A percentile compares a stretch with the other conserved stretches of the same genome.
phyloP scores from a whole-genome alignment of 2,113 vertebrate genomes.

The Ibidorhyncha struthersii region DNA sequence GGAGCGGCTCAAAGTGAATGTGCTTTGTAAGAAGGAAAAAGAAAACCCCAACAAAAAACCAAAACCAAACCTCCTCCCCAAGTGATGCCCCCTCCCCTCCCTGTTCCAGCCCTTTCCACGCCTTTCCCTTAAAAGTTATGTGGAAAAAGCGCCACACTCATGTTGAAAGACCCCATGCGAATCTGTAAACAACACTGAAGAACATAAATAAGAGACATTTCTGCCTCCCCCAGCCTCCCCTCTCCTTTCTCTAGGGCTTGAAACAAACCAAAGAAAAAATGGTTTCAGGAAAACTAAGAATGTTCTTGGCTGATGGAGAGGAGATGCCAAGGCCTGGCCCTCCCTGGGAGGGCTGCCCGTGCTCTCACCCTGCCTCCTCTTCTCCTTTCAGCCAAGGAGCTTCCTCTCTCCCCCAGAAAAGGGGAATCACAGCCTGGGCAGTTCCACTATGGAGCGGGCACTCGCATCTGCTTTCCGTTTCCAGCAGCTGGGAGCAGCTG shows the following conservation, averaged over 20 bases:
- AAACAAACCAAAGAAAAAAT: conserved; percentile 17
- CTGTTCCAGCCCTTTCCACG: conserved; percentile 7
- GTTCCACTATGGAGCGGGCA: neutral
- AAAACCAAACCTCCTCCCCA: neutral
- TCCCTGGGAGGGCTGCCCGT: conserved; percentile 12
- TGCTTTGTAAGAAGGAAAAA: conserved; percentile 34
- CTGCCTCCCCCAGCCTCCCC: conserved; percentile 17
- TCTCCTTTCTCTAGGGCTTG: conserved; percentile 17
- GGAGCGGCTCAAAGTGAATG: conserved; percentile 48
- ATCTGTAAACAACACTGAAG: conserved; percentile 77
- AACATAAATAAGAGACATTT: conserved; percentile 65
- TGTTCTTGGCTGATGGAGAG: neutral
- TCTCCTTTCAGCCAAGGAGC: neutral
- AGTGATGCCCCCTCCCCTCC: neutral
- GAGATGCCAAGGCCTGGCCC: neutral
- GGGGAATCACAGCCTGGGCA: neutral
- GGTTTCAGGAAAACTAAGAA: conserved; percentile 24
- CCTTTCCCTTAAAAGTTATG: neutral
- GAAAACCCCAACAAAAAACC: neutral
- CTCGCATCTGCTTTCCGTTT: neutral
- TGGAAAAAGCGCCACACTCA: neutral
- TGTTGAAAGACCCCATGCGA: conserved; percentile 52
- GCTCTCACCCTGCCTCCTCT: neutral
- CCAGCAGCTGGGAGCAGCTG: neutral
- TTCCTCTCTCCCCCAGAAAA: neutral